Percentiles rank a stretch among this genome's conserved stretches.
These are phyloP conservation scores for Epicauta chinensis DNA, from an alignment of 1,140 invertebrate genomes.

Conservation along the genomic window DNA sequence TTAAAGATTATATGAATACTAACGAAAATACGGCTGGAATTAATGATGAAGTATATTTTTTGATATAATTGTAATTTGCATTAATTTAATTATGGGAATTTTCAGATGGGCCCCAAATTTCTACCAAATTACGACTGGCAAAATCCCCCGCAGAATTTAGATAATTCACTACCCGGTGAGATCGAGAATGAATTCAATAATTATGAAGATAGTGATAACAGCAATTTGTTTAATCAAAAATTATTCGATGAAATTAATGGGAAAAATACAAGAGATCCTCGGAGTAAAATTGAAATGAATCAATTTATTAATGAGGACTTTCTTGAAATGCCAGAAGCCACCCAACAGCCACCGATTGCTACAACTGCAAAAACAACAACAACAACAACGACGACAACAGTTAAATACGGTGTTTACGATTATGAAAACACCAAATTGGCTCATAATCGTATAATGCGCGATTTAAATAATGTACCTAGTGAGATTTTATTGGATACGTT, in stretches of 20 bases:
- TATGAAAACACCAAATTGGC: constrained; percentile 36
- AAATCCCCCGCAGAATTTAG: not conserved
- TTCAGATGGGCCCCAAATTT: not conserved
- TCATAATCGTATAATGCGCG: constrained; percentile 31
- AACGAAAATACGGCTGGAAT: constrained; percentile 1
- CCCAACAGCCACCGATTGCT: too few relatives aligned
- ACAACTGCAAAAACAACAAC: not conserved
- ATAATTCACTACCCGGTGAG: constrained; percentile 8
- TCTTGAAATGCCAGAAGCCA: constrained; percentile 1
- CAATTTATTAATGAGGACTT: not conserved
- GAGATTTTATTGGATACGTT: constrained; percentile 40
- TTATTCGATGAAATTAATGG: constrained; percentile 17
- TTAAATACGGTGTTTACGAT: constrained; percentile 32
- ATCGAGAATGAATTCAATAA: constrained; percentile 9
- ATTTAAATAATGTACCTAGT: constrained; percentile 35
- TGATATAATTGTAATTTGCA: not conserved
- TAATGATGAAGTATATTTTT: constrained; percentile 1
- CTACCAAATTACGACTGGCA: constrained; percentile 5
- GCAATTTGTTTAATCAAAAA: constrained; percentile 26
- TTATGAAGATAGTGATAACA: constrained; percentile 18
- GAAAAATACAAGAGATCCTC: constrained; percentile 31
- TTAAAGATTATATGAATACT: constrained; percentile 26
- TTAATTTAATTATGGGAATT: not conserved
- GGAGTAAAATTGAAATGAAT: constrained; percentile 32
- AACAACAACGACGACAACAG: constrained; percentile 7